Percentiles rank a stretch among this genome's conserved stretches.
phyloP scores from a whole-genome alignment of 2,113 vertebrate genomes.

The Clarias batrachus region DNA sequence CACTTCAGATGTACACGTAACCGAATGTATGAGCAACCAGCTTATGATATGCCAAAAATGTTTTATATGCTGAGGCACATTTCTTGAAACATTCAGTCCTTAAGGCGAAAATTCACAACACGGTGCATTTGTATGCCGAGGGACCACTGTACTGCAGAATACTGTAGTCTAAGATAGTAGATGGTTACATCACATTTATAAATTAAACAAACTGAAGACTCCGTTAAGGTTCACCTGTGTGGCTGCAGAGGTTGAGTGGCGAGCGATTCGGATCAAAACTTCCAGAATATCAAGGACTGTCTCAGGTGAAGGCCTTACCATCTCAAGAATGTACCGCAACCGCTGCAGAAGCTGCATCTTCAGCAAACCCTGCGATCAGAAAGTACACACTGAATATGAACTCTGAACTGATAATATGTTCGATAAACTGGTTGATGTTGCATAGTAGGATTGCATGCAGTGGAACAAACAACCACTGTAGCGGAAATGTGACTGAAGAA shows the following conservation, averaged over 20 bases:
- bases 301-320: conserved; percentile 79
- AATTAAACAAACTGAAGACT: neutral
- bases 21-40: too few relatives aligned
- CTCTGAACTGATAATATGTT: neutral
- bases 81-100: too few relatives aligned
- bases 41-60: too few relatives aligned
- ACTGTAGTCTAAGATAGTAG: neutral
- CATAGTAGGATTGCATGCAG: neutral
- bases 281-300: conserved; percentile 84
- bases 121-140: too few relatives aligned
- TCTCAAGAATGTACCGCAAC: conserved; percentile 89
- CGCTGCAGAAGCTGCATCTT: conserved; percentile 88
- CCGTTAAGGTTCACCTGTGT: conserved; percentile 71
- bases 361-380: conserved; percentile 80
- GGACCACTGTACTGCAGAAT: neutral
- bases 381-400: neutral
- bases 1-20: too few relatives aligned
- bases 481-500: neutral
- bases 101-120: too few relatives aligned
- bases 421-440: neutral
- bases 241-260: conserved; percentile 84
- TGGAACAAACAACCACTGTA: neutral
- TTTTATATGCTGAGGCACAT: too few relatives aligned
- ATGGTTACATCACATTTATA: neutral
- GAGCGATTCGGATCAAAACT: conserved; percentile 82